Base-by-base conservation (phyloP, 2,888 invertebrate genomes). In the Hyles lineata region DNA sequence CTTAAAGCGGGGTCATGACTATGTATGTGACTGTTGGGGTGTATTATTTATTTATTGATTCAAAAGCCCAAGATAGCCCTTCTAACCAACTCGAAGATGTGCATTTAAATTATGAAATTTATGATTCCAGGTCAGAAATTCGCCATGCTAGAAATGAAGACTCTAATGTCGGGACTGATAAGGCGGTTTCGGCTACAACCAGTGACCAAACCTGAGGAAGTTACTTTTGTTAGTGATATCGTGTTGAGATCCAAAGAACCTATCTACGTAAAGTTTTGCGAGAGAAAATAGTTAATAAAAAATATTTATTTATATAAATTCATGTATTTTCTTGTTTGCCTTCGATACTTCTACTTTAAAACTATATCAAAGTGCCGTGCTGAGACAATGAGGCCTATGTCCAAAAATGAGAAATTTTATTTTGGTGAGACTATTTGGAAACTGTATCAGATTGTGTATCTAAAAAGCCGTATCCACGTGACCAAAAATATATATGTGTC, bases 131-230 rank as follows among this genome's bases (percentile, higher is more conserved):
- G 95, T 70, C 91, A 95, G 83, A 94, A 92, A 76, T 95, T 94
- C 75, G 95, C 95, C 0, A 87, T 92, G 81, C 80, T 95, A 76
- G 95, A 95, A 81, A 83, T 95, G 76, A 95, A 95, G 82, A 88
- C 90, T 0, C 81, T 92, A 23, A 82, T 95, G 74, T 89, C 93
- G 11, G 86, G 78, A 50, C 62, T 82, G 6, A 74, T 82, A 55
- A 70, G 82, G 19, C 76, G 75, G 32, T 82, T 77, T 70, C 74
- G 61, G 5, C 63, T 82, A 70, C 77, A 82, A 8, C 79, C 82
- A 0, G 77, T 82, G n/a, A 82, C 82, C 0, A 80, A 63, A 85
- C 90, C 89, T 9, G 88, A 91, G 7, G 87, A 91, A n/a, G 76
- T 93, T 1, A 72, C 76, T 0, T 82, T 89, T 58, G 76, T 76